A percentile compares a stretch with the other conserved stretches of the same genome.
phyloP scores from a whole-genome alignment of 1,140 invertebrate genomes.

The Drosophila lini region DNA sequence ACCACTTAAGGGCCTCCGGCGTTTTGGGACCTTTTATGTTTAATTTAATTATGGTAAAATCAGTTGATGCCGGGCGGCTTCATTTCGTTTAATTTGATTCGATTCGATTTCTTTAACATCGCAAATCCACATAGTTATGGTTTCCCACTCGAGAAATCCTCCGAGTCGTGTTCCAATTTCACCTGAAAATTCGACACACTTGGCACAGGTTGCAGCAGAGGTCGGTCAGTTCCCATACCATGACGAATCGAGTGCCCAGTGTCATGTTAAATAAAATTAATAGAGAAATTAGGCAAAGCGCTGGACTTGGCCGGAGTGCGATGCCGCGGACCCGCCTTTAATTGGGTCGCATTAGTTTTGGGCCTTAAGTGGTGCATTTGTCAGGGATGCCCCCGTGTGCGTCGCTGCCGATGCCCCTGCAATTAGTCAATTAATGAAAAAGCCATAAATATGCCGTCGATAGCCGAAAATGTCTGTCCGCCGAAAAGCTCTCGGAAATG shows the following conservation, averaged over 20 bases:
- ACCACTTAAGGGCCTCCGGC: conserved; percentile 61
- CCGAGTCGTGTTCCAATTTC: conserved; percentile 40
- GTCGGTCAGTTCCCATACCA: conserved; percentile 27
- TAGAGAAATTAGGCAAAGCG: conserved; percentile 75
- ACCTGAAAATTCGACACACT: conserved; percentile 66
- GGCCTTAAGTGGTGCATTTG: conserved; percentile 66
- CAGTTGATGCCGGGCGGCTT: conserved; percentile 43
- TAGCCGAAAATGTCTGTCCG: conserved; percentile 36
- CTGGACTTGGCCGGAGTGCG: background rate
- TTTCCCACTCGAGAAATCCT: conserved; percentile 25
- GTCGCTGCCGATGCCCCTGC: conserved; percentile 23
- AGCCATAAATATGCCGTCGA: conserved; percentile 70
- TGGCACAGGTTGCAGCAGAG: conserved; percentile 28
- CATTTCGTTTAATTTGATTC: conserved; percentile 67
- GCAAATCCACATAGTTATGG: conserved; percentile 78
- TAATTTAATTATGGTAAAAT: conserved; percentile 80
- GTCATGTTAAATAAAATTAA: conserved; percentile 79
- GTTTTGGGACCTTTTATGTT: conserved; percentile 58
- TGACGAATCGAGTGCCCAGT: conserved; percentile 63
- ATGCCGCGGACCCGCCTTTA: conserved; percentile 42
- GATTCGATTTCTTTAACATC: conserved; percentile 60
- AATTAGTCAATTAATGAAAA: conserved; percentile 82
- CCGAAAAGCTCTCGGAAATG: conserved; percentile 63
- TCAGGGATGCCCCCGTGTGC: conserved; percentile 21
- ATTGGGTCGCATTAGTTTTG: conserved; percentile 69